Evolutionary conservation across 2,113 vertebrate genomes (phyloP), one percentile per base, ranked within the genome.

Genomic region (Asarcornis scutulata): DNA sequence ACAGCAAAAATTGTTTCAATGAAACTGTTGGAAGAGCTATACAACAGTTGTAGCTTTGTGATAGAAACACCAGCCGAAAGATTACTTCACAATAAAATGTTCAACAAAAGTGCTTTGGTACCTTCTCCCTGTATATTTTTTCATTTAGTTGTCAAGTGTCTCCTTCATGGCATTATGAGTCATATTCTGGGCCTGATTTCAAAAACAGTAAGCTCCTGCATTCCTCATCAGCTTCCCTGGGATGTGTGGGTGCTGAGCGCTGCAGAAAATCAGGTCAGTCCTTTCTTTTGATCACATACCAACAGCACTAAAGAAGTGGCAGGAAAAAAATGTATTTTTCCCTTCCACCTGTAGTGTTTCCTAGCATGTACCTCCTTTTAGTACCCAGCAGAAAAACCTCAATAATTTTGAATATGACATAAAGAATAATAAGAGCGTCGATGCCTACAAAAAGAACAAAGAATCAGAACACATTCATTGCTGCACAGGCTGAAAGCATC

Each of bases 41-140:
- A 85, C 68, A 88, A 92, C 86, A 73, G 44, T 88, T 92, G 66
- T 87, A 88, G 89, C 76, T 87, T 91, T 88, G 74, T 84, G 46
- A 76, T 27, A 96, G 90, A 91, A 96, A 96, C 94, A 91, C 27
- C 66, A 79, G 27, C 64, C 1, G 1, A 91, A 83, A 83, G 66
- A 53, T 87, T 88, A 88, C 75, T 96, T 96, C 88, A 78, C 92
- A 97, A 97, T 96, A 97, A 97, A 98, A 83, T 71, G 60, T 97
- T 96, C 53, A 94, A 48, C 38, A 79, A 59, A 93, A 91, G 64
- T 48, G 71, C 85, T 76, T 90, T 86, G 71, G 82, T 94, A 76
- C 36, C 77, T 73, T 91, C 71, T 88, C 73, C 91, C 59, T 56
- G 84, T 59, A 80, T 76, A 42, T 77, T 64, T 78, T 95, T 95